Percentiles rank a stretch among this genome's conserved stretches.
Conservation (phyloP, 1,140 invertebrate species). For the Gryllus bimaculatus region DNA sequence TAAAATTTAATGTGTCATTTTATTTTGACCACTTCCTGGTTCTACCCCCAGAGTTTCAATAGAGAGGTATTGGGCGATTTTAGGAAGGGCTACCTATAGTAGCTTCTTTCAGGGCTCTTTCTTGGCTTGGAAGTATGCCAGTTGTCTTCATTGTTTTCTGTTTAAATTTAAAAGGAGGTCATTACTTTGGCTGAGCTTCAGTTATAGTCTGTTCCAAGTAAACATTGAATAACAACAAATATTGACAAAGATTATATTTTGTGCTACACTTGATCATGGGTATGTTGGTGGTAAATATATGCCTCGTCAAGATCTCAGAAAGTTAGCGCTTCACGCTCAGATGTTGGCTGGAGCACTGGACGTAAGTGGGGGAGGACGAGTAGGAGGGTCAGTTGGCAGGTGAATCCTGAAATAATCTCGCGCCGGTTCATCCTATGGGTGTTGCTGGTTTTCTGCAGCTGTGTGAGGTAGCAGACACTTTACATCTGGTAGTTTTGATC, state of each 20-base stretch:
- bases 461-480: neutral
- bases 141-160: neutral
- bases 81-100: too few species aligned
- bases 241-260: too few species aligned
- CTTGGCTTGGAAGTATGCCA: too few species aligned
- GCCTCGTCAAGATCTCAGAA: neutral
- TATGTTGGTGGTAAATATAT: too few species aligned
- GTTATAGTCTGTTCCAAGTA: neutral
- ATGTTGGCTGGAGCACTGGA: neutral
- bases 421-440: neutral
- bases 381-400: neutral
- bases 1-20: too few species aligned
- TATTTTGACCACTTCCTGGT: too few species aligned
- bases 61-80: too few species aligned
- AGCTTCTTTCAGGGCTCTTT: too few species aligned
- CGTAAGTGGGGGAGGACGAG: neutral
- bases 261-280: too few species aligned
- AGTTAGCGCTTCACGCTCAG: neutral
- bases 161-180: neutral
- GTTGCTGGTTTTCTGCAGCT: neutral
- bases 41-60: too few species aligned
- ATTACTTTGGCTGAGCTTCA: neutral
- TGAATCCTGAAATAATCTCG: conserved; percentile 11
- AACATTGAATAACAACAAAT: neutral
- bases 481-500: neutral